These are phyloP conservation scores for Xanthia togata DNA, from an alignment of 2,888 invertebrate genomes.

Conservation along the genomic window DNA sequence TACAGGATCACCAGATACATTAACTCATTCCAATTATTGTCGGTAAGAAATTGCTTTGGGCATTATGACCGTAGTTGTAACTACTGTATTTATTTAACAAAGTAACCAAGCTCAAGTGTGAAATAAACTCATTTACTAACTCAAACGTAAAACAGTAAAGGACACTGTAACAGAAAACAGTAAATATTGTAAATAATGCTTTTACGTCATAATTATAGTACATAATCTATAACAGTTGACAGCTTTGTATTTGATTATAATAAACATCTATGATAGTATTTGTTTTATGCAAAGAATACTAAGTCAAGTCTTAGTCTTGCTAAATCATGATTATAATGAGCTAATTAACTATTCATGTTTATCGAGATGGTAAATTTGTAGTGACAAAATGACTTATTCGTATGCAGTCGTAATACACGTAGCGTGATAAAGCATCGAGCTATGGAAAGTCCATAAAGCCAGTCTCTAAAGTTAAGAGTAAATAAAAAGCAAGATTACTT, in stretches of 20 bases:
- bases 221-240: background rate
- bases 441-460: constrained; percentile 7
- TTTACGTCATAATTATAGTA: background rate
- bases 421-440: background rate
- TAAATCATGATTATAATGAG: constrained; percentile 9
- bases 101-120: background rate
- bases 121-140: background rate
- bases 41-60: background rate
- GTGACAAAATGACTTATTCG: background rate
- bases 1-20: too few species aligned
- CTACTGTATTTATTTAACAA: background rate
- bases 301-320: constrained; percentile 6
- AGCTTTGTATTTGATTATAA: background rate
- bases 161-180: background rate
- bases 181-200: constrained; percentile 17
- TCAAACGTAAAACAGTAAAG: background rate
- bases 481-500: constrained; percentile 5
- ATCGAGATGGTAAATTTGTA: background rate
- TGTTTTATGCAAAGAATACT: background rate
- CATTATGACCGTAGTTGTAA: too few species aligned
- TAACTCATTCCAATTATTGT: background rate
- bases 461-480: background rate
- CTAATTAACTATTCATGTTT: constrained; percentile 16
- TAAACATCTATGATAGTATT: too few species aligned
- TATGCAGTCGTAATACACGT: background rate